Evolutionary conservation across 2,797 vertebrate genomes (phyloP).

Genomic region (Iguana delicatissima): DNA sequence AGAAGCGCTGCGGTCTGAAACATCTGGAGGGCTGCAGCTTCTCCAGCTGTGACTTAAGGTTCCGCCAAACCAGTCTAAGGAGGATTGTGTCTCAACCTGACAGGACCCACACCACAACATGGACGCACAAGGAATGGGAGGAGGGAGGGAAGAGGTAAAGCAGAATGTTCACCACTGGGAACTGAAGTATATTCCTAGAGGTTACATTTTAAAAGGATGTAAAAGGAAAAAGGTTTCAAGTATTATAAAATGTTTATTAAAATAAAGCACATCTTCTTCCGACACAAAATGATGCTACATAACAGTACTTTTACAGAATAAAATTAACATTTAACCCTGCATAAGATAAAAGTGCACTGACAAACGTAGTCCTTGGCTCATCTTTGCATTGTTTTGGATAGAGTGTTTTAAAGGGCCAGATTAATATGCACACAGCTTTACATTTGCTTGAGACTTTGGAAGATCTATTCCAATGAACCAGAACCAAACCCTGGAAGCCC

Average conservation of each 20-base stretch:
- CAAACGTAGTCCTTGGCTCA: background rate
- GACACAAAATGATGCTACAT: constrained; percentile 23
- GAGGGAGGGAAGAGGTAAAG: background rate
- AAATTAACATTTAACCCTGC: background rate
- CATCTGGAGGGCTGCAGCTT: background rate
- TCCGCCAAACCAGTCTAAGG: background rate
- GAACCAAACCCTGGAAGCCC: background rate
- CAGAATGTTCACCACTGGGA: background rate
- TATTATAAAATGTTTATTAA: constrained; percentile 44
- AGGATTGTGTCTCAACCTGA: background rate
- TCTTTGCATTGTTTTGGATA: background rate
- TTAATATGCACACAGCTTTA: background rate
- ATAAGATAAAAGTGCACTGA: constrained; percentile 10
- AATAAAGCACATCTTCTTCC: constrained; percentile 22
- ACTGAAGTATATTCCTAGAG: background rate
- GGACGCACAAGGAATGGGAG: too few species aligned
- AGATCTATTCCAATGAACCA: constrained; percentile 19
- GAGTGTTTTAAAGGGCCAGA: background rate
- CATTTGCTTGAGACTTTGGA: background rate
- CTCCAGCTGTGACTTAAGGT: background rate
- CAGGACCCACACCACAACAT: too few species aligned
- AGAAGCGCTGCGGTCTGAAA: background rate
- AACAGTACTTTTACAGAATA: background rate
- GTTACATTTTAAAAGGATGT: background rate
- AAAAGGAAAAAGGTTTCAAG: constrained; percentile 17